phyloP scores from a whole-genome alignment of 30 jellyfish, hydroid and myxozoan species.

The Aurelia sp. region DNA sequence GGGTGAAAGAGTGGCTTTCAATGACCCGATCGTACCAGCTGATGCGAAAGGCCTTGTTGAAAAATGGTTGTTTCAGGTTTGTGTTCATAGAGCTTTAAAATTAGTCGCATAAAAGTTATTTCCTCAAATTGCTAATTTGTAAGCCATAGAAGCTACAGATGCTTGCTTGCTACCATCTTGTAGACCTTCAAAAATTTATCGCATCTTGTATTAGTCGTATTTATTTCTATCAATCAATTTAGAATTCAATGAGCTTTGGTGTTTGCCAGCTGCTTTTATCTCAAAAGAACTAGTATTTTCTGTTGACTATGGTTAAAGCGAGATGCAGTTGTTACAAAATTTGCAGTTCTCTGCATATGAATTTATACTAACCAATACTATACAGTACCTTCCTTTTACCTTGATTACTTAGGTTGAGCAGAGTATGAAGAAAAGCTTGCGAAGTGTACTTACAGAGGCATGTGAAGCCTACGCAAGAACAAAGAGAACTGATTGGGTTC shows the following conservation, averaged over 20 bases:
- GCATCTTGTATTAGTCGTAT: too few species aligned
- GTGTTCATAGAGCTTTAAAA: neutral
- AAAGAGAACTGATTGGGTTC: conserved; percentile 58
- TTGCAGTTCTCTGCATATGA: neutral
- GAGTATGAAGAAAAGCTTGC: conserved; percentile 62
- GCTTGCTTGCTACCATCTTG: too few species aligned
- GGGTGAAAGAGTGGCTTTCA: conserved; percentile 52
- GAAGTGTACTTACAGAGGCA: conserved; percentile 44
- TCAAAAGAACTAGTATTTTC: neutral
- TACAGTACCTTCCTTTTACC: neutral
- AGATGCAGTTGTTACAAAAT: too few species aligned
- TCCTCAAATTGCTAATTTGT: too few species aligned
- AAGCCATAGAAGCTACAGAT: too few species aligned
- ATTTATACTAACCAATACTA: neutral
- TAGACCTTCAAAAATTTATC: too few species aligned
- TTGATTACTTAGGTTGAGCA: conserved; percentile 44
- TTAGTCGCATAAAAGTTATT: too few species aligned
- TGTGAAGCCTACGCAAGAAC: conserved; percentile 44
- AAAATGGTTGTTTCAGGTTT: conserved; percentile 65
- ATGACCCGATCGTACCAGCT: conserved; percentile 35
- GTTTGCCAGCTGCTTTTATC: neutral
- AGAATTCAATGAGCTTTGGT: neutral
- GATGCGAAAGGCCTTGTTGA: conserved; percentile 72
- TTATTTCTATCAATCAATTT: neutral
- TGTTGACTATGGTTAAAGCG: too few species aligned